Evolutionary conservation across 2,888 invertebrate species (phyloP), one percentile per base, ranked within the genome.

Genomic region (Trissoscelio sp.): DNA sequence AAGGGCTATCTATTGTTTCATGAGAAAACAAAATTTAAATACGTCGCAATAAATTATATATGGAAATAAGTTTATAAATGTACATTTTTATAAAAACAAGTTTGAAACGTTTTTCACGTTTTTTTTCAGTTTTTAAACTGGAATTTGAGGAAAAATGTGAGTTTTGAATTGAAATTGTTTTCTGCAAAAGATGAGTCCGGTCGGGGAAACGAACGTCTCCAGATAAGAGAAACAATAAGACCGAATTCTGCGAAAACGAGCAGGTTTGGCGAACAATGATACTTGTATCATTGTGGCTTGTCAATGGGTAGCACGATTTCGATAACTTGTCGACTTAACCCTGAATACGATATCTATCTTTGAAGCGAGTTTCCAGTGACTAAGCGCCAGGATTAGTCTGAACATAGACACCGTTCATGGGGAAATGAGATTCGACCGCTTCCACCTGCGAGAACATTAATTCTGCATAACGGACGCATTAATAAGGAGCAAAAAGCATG

Each of bases 381-480:
- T 78, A 78, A 78, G 69, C 69, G 73, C 64, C 62, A 31, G 81
- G 73, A 78, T 81, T 78, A 78, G 62, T 60, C 74, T 57, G 34
- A 60, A 62, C 48, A 42, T 24, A 70, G 70, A 57, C 77, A 67
- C 37, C 58, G 80, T 64, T 81, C 73, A 69, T 67, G 73, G 64
- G 78, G 75, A 82, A 82, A 74, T 77, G 58, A 79, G 70, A 80
- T 77, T 70, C 74, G 69, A 67, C 69, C 48, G 74, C 77, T 83
- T 83, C 80, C 83, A 83, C 83, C 83, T 79, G 78, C 82, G 79
- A 78, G 74, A 80, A 72, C 82, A 83, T 82, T 79, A 74, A 78
- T 73, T 72, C 73, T 75, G 83, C 79, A 80, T 86, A 85, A 85
- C 86, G 86, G 85, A 82, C 82, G 83, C 78, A 81, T 84, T 85